Percentiles rank a stretch among this genome's conserved stretches.
phyloP scores from a whole-genome alignment of 2,113 vertebrate species.

The Grus americana region DNA sequence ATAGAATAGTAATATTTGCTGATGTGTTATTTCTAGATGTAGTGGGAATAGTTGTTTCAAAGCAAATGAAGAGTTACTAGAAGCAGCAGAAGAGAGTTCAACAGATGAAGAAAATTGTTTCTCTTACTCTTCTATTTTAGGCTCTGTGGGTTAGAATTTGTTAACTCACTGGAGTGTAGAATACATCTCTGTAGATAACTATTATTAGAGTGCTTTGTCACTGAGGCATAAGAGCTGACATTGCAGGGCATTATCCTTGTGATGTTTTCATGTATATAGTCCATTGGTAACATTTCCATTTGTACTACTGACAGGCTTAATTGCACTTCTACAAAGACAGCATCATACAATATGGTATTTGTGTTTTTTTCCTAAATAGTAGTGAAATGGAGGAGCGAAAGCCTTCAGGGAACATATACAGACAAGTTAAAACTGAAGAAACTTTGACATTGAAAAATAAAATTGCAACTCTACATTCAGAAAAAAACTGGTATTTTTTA shows the following conservation, averaged over 20 bases:
- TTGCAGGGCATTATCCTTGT: neutral
- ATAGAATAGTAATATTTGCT: neutral
- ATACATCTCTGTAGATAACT: conserved; percentile 50
- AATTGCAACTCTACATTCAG: neutral
- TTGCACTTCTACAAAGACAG: conserved; percentile 15
- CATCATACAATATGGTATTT: neutral
- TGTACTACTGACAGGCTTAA: conserved; percentile 31
- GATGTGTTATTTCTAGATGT: neutral
- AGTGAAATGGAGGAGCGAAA: neutral
- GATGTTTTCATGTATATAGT: neutral
- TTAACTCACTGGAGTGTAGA: conserved; percentile 56
- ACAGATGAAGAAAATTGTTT: neutral
- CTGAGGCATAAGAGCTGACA: neutral
- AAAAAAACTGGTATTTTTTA: neutral
- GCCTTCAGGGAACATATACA: neutral
- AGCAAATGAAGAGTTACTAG: neutral
- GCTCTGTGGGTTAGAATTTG: conserved; percentile 39
- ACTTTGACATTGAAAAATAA: neutral
- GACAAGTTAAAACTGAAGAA: neutral
- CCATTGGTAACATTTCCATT: neutral
- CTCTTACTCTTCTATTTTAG: conserved; percentile 51
- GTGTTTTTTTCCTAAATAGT: neutral
- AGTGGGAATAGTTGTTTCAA: neutral
- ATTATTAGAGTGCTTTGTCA: conserved; percentile 55
- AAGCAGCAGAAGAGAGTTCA: neutral